A percentile compares a stretch with the other conserved stretches of the same genome.
Conservation (phyloP, 2,888 invertebrate genomes). For the Tolmerus cingulatus region DNA sequence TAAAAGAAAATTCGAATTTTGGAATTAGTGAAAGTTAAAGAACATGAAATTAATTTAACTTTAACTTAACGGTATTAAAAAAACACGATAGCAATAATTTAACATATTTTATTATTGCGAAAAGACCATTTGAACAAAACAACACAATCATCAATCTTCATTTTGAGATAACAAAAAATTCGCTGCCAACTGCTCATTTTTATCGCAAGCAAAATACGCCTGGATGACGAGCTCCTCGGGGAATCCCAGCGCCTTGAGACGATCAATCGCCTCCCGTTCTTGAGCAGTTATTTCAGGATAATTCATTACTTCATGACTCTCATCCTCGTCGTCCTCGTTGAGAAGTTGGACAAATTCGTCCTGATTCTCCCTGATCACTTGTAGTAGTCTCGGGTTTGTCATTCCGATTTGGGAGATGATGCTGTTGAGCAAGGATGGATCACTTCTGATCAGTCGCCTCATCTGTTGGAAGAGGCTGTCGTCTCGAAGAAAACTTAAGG, state of each 20-base stretch:
- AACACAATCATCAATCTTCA: conserved; percentile 66
- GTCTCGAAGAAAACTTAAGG: conserved; percentile 83
- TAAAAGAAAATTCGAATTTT: no score
- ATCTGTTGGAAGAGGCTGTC: conserved; percentile 96
- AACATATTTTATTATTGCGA: not conserved
- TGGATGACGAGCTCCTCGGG: conserved; percentile 94
- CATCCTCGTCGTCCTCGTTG: conserved; percentile 73
- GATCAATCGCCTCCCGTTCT: conserved; percentile 1
- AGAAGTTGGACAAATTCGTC: conserved; percentile 94
- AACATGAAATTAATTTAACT: no score
- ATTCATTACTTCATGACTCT: not conserved
- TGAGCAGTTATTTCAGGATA: not conserved
- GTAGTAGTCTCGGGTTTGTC: conserved; percentile 89
- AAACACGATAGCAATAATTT: not conserved
- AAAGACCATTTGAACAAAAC: not conserved
- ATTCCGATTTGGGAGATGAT: conserved; percentile 91
- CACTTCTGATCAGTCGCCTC: conserved; percentile 87
- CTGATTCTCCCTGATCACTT: conserved; percentile 87
- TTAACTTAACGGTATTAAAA: conserved; percentile 64
- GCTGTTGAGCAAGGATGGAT: conserved; percentile 88
- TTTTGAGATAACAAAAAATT: conserved; percentile 87
- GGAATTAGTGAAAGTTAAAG: no score
- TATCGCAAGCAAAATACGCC: conserved; percentile 98
- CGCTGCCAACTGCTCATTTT: conserved; percentile 84
- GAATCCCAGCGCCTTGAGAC: conserved; percentile 90